Percentiles rank a stretch among this genome's conserved stretches.
These are phyloP conservation scores for Clepsis dumicolana DNA, from an alignment of 2,888 invertebrate genomes.

Conservation along the genomic window DNA sequence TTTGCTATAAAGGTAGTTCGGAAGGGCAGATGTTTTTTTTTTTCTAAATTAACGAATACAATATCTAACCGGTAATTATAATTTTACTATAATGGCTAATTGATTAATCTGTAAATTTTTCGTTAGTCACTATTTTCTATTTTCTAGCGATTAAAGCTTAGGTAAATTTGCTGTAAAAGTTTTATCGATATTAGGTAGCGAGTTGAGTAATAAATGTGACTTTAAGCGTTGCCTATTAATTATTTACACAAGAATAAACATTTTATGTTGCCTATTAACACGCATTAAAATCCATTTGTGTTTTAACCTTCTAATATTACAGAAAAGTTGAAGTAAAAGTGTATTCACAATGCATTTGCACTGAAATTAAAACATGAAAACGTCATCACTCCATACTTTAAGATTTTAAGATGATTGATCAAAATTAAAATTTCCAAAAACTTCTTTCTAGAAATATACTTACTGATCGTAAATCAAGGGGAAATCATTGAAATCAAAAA, in stretches of 20 bases:
- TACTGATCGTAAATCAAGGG: constrained; percentile 54
- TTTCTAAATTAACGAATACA: constrained; percentile 12
- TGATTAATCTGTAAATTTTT: constrained; percentile 28
- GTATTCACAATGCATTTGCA: too few species aligned
- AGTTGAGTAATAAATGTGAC: constrained; percentile 83
- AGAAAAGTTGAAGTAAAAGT: too few species aligned
- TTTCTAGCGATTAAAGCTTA: constrained; percentile 53
- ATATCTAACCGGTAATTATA: background rate
- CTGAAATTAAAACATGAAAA: too few species aligned
- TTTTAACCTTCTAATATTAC: too few species aligned
- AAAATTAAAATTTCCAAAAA: background rate
- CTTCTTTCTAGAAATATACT: constrained; percentile 44
- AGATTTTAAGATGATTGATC: background rate
- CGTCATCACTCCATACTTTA: too few species aligned
- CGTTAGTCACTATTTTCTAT: constrained; percentile 47
- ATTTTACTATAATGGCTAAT: constrained; percentile 16
- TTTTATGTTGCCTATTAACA: background rate
- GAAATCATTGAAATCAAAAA: constrained; percentile 79
- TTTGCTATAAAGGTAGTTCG: constrained; percentile 6
- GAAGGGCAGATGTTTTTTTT: background rate
- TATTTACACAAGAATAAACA: background rate
- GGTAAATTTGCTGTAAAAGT: constrained; percentile 58
- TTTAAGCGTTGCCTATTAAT: constrained; percentile 59
- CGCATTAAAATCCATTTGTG: too few species aligned
- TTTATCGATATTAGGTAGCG: constrained; percentile 62